Base-by-base conservation (phyloP, 2,797 vertebrate species). In the Arctocebus calabarensis region DNA sequence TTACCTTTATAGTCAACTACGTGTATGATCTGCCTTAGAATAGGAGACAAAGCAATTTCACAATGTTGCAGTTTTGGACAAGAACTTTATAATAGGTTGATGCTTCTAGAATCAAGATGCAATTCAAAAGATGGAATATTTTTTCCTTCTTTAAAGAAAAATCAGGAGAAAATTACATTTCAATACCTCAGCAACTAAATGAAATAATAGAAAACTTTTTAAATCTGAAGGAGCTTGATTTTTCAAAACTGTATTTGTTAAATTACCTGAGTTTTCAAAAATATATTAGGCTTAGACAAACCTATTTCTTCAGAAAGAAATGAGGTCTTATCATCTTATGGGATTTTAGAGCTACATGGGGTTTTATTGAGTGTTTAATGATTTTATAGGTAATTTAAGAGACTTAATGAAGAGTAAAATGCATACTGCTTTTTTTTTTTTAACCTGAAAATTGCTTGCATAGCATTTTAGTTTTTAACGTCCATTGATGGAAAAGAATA, bases 111-210 rank as follows among this genome's bases (percentile, higher is more conserved):
- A 90, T 79, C 12, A 93, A 88, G 40, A 84, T 43, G 16, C 16
- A 37, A 1, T 77, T 77, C 89, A 71, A 92, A 96, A 91, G n/a
- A 66, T 3, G 14, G 7, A 40, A 22, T 64, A 68, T 7, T 77
- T 86, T 92, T 95, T 83, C 19, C 34, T 55, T 82, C 59, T 78
- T 70, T 57, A 95, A 91, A 66, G 78, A 78, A 90, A 81, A 57
- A 64, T 59, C 19, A 89, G 43, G 13, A 75, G 27, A 83, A 68
- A 90, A 66, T 78, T 52, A 43, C 86, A 64, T 81, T 93, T n/a
- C 94, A 81, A 88, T 55, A 70, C 25, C 12, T 84, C 32, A 92
- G 5, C 3, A 84, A 81, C 64, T 71, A 77, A 90, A 57, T 73
- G 45, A 90, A 55, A 91, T 92, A 90, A 87, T n/a, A 27, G 64